These are phyloP conservation scores for Callyntrura sp. DNA, from an alignment of 2,888 invertebrate species.

Conservation along the genomic window DNA sequence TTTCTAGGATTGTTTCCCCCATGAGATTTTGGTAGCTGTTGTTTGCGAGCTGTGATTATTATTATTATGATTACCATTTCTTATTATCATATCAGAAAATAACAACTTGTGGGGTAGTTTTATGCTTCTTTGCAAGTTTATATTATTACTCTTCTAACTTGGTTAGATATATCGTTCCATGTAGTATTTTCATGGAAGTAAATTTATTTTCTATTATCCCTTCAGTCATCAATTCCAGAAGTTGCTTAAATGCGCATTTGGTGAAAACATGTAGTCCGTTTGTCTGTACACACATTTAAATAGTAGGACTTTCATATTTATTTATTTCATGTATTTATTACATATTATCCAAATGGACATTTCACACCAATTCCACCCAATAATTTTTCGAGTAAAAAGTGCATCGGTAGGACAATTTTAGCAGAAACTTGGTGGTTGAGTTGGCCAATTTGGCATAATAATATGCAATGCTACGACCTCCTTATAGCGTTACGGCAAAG, in stretches of 20 bases:
- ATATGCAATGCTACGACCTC: too few species aligned
- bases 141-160: neutral
- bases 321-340: too few species aligned
- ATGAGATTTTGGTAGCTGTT: constrained; percentile 14
- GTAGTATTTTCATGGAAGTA: neutral
- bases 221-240: constrained; percentile 24
- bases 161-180: neutral
- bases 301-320: too few species aligned
- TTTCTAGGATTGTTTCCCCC: constrained; percentile 47
- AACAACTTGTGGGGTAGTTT: constrained; percentile 35
- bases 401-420: too few species aligned
- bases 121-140: neutral
- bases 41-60: constrained; percentile 53
- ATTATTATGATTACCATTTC: constrained; percentile 48
- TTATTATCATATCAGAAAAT: constrained; percentile 65
- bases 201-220: neutral
- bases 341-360: too few species aligned
- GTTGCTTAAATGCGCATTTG: too few species aligned
- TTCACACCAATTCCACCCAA: too few species aligned
- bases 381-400: too few species aligned
- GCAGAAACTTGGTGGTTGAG: too few species aligned
- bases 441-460: too few species aligned
- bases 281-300: too few species aligned
- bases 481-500: constrained; percentile 53
- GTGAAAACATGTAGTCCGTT: too few species aligned